Base-by-base conservation (phyloP, 2,888 invertebrate genomes). In the Nomada hirtipes region DNA sequence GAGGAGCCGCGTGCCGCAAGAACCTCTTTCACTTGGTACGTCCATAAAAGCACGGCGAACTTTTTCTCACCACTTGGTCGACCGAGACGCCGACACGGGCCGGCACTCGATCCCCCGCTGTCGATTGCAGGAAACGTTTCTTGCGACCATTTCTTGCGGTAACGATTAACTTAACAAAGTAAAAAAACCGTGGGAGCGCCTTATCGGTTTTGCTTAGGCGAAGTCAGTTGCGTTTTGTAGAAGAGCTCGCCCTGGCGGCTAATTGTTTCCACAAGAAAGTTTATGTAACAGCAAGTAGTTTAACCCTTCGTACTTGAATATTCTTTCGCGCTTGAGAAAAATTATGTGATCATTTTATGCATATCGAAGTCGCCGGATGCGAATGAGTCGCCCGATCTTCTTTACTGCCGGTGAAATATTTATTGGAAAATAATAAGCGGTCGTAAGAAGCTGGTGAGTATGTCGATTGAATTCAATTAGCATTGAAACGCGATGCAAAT, bases 11-110 rank as follows among this genome's bases (percentile, higher is more conserved):
- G 44, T 61, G 23, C 36, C 60, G 60, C 63, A 82, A 86, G 83
- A 87, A 85, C 81, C 52, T 47, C 44, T 42, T 20, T 13, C 23
- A 61, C 70, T 61, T 23, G 23, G 42, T 61, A 59, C 77, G 79
- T 63, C 53, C 59, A 52, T 82, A 71, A 82, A 79, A 87, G 83
- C 74, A 59, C 63, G 60, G 70, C 59, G 64, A 68, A 82, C 77
- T 83, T 79, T 87, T 87, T 65, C 29, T 36, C n/a, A 26, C 13
- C n/a, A 53, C 18, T 23, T 29, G 61, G 26, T 10, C 61, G 23
- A 50, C 50, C 57, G 57, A 71, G 52, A 59, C 61, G n/a, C 26
- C 59, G 59, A 74, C 76, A 61, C 64, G 36, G 59, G 64, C 13
- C 29, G 11, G 4, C 50, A 53, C 44, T 15, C 65, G 74, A 65